Evolutionary conservation across 2,797 vertebrate genomes (phyloP).

Genomic region (Lithobates pipiens): DNA sequence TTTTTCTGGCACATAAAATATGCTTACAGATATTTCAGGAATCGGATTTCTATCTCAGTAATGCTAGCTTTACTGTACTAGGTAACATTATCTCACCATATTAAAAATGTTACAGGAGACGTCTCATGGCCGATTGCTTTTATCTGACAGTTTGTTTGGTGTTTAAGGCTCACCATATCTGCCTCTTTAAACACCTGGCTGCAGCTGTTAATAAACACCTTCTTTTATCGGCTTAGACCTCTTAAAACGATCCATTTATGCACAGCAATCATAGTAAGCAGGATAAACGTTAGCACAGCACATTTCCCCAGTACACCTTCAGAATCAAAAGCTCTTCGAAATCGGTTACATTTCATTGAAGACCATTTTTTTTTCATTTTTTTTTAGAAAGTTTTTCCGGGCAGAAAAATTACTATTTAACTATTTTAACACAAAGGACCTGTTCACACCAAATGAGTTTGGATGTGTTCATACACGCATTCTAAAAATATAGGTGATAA

Average conservation of each 20-base stretch:
- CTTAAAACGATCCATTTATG: slow-evolving; percentile 53
- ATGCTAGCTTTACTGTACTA: slow-evolving; percentile 4
- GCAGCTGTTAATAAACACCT: slow-evolving; percentile 34
- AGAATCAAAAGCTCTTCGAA: slow-evolving; percentile 31
- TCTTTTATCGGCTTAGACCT: slow-evolving; percentile 46
- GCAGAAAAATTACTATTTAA: not conserved
- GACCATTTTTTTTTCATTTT: not conserved
- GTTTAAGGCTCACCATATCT: slow-evolving; percentile 18
- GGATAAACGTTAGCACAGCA: slow-evolving; percentile 31
- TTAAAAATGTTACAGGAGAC: slow-evolving; percentile 2
- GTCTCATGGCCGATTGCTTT: slow-evolving; percentile 2
- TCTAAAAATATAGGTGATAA: too few relatives aligned
- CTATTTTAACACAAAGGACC: not conserved
- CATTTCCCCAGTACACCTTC: slow-evolving; percentile 21
- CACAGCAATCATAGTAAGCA: slow-evolving; percentile 31
- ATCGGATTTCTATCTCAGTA: not conserved
- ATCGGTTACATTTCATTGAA: slow-evolving; percentile 33
- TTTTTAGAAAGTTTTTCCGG: not conserved
- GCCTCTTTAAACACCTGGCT: slow-evolving; percentile 25
- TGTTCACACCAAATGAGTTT: not conserved
- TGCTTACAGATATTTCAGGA: not conserved
- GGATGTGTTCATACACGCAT: too few relatives aligned
- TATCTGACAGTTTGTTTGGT: slow-evolving; percentile 12
- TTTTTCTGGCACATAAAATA: not conserved
- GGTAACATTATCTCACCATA: not conserved